Conservation (phyloP, 2,888 invertebrate species). For the Lymantria monacha region DNA sequence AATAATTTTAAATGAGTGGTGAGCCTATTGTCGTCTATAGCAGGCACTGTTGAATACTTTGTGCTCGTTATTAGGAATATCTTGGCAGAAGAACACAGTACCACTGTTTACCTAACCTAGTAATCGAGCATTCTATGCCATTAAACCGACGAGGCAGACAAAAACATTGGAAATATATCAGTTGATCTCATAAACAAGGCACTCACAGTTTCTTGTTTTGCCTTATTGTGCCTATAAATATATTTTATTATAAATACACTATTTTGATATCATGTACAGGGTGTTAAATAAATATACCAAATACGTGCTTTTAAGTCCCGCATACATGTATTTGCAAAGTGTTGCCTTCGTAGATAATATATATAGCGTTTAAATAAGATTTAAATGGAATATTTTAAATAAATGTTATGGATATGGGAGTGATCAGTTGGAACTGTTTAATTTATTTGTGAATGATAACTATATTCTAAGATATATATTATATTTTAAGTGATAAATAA, state of each 20-base stretch:
- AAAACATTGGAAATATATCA: constrained; percentile 38
- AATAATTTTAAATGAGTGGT: too few species aligned
- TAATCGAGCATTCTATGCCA: not conserved
- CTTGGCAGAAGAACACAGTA: too few species aligned
- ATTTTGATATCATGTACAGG: constrained; percentile 80
- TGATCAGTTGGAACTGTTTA: constrained; percentile 48
- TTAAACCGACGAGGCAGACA: not conserved
- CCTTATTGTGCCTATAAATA: constrained; percentile 69
- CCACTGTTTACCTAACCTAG: not conserved
- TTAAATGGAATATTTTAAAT: constrained; percentile 27
- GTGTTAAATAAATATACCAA: constrained; percentile 78
- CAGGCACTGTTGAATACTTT: too few species aligned
- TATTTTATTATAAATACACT: constrained; percentile 58
- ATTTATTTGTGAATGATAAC: constrained; percentile 53
- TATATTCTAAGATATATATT: constrained; percentile 33
- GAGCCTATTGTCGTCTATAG: too few species aligned
- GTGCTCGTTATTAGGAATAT: too few species aligned
- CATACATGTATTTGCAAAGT: constrained; percentile 56
- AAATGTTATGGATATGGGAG: constrained; percentile 36
- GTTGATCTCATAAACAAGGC: constrained; percentile 73
- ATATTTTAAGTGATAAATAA: constrained; percentile 30
- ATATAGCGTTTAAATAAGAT: constrained; percentile 17
- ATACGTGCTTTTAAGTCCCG: constrained; percentile 77
- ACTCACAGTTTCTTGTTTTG: constrained; percentile 58
- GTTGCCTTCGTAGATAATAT: constrained; percentile 68